Conservation (phyloP, 1,140 invertebrate genomes). For the Penaeus chinensis region DNA sequence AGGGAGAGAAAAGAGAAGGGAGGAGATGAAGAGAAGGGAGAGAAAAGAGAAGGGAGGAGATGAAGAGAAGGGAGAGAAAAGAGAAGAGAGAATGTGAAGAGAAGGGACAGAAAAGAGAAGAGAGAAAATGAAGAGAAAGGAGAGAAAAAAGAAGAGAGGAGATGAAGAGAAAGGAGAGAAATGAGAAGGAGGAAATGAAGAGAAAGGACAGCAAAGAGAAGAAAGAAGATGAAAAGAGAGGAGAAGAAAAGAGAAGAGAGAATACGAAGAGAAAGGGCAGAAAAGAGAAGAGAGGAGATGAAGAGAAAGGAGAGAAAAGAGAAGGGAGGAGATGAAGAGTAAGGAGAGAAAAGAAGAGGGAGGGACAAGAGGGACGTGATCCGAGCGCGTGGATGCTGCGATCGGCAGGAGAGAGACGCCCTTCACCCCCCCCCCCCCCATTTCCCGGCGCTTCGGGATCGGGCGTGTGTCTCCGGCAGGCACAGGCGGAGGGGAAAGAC, state of each 20-base stretch:
- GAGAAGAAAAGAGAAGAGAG: not conserved
- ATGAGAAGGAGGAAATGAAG: not conserved
- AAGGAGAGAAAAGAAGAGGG: not conserved
- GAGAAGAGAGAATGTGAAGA: not conserved
- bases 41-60: not conserved
- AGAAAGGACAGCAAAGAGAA: not conserved
- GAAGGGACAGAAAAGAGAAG: conserved; percentile 17
- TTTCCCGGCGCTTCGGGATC: too few species aligned
- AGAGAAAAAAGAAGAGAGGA: not conserved
- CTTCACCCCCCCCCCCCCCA: too few species aligned
- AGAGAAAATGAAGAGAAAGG: not conserved
- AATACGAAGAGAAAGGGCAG: conserved; percentile 8
- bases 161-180: not conserved
- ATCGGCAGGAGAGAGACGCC: too few species aligned
- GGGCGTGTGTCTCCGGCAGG: too few species aligned
- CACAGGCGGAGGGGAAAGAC: too few species aligned
- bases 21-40: not conserved
- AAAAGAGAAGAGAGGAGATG: not conserved
- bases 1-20: too few species aligned
- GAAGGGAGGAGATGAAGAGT: not conserved
- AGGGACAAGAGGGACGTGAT: too few species aligned
- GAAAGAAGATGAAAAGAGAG: not conserved
- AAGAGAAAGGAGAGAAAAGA: not conserved
- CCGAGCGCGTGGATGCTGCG: too few species aligned
- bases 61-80: not conserved